Percentiles rank a stretch among this genome's conserved stretches.
Evolutionary conservation across 1,140 invertebrate species (phyloP).

Genomic region (Danaus plexippus): DNA sequence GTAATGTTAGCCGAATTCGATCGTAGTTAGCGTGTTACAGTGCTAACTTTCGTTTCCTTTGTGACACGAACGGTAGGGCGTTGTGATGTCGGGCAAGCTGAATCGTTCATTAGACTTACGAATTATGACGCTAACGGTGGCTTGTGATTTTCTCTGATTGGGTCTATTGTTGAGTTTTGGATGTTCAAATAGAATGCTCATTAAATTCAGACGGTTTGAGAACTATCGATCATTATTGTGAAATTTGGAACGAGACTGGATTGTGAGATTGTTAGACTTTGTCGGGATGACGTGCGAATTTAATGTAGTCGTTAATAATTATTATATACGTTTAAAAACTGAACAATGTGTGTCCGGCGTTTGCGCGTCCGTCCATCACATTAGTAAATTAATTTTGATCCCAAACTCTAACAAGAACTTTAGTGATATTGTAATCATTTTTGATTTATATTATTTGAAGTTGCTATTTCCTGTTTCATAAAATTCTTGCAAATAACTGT

Average conservation of each 20-base stretch:
- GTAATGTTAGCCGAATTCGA: constrained; percentile 37
- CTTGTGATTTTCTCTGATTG: constrained; percentile 53
- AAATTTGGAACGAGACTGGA: constrained; percentile 9
- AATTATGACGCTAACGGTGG: constrained; percentile 49
- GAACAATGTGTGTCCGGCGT: no score
- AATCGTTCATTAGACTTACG: constrained; percentile 51
- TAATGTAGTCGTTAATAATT: no score
- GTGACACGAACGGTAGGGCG: constrained; percentile 40
- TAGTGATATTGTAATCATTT: no score
- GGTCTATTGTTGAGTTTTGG: constrained; percentile 47
- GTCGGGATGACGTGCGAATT: no score
- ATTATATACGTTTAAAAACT: no score
- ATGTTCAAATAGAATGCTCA: constrained; percentile 44
- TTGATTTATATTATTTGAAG: no score
- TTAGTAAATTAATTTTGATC: no score
- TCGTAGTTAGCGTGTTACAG: constrained; percentile 42
- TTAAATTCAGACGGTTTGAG: constrained; percentile 30
- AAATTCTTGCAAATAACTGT: no score
- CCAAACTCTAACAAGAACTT: no score
- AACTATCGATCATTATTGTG: constrained; percentile 13
- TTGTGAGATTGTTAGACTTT: constrained; percentile 11
- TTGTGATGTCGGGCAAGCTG: constrained; percentile 51
- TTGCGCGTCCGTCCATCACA: no score
- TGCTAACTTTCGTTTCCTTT: constrained; percentile 61
- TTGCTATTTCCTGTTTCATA: no score